Evolutionary conservation across 2,888 invertebrate species (phyloP), one percentile per base, ranked within the genome.

Genomic region (Alloscopus bannaensis): DNA sequence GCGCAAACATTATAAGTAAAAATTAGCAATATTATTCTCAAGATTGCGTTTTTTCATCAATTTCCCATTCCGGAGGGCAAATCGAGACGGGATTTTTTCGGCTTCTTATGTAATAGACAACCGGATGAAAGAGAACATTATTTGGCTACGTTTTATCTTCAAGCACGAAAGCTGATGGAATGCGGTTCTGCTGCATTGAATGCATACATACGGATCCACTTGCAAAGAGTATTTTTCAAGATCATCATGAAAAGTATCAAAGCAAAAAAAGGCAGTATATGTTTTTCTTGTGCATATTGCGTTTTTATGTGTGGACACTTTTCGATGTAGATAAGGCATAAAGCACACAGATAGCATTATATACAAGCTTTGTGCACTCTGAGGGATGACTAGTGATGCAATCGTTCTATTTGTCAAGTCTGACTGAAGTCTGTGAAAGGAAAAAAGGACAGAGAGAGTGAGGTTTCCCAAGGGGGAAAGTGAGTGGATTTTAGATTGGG

Each of bases 401-500:
- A 29, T 29, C 59, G 31, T 59, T 31, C 36, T 59, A 59, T 59
- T 59, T 59, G 59, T 59, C 59, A 59, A 59, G n/a, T 59, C 31
- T 59, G 59, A 59, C 59, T 28, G 59, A 31, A n/a, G n/a, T n/a
- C 59, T 59, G 31, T 20, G 28, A 16, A 18, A 24, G 24, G 55
- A 28, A 55, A 28, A 55, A 18, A 29, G 31, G 31, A 29, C n/a
- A 31, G 29, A 18, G 31, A 29, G 59, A 59, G n/a, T 59, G 29
- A n/a, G 2, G 31, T 59, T 59, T 59, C 59, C 59, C 59, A 31
- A 31, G 59, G 59, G n/a, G 59, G 59, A 59, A 59, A 59, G 59
- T n/a, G 29, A 59, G 59, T 59, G 31, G 59, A 59, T 59, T 29
- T 59, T 59, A 59, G 59, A 59, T 59, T 36, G 55, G 31, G 59